Conservation (phyloP, 2,113 vertebrate species). For the Addax nasomaculatus region DNA sequence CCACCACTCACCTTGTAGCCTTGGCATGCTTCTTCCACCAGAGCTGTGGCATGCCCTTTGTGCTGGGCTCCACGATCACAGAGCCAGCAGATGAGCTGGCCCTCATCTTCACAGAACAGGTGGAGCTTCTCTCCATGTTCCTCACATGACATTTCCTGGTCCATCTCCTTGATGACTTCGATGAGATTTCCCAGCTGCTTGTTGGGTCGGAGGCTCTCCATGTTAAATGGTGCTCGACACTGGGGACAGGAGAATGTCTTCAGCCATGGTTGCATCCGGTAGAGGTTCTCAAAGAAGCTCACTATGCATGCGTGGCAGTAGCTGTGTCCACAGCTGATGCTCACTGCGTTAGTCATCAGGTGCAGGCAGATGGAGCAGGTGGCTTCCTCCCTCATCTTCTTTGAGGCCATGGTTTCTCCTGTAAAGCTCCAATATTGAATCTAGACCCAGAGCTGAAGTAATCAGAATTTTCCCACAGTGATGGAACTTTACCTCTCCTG, state of each 20-base stretch:
- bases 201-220: conserved; percentile 32
- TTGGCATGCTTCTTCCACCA: background rate
- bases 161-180: conserved; percentile 51
- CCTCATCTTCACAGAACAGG: conserved; percentile 52
- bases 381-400: conserved; percentile 77
- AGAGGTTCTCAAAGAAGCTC: conserved; percentile 71
- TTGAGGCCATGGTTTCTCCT: background rate
- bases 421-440: background rate
- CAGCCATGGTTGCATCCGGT: background rate
- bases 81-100: conserved; percentile 61
- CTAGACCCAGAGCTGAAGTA: background rate
- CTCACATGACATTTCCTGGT: background rate
- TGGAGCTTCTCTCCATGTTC: conserved; percentile 8
- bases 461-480: background rate
- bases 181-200: conserved; percentile 64
- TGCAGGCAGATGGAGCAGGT: conserved; percentile 83
- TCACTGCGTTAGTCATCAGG: conserved; percentile 78
- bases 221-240: conserved; percentile 71
- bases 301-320: conserved; percentile 83
- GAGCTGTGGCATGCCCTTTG: background rate
- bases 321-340: conserved; percentile 85
- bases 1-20: conserved; percentile 37
- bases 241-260: conserved; percentile 67
- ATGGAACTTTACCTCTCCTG: background rate
- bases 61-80: background rate